These are phyloP conservation scores for Trogon melanurus DNA, from an alignment of 2,113 vertebrate species.

Conservation along the genomic window DNA sequence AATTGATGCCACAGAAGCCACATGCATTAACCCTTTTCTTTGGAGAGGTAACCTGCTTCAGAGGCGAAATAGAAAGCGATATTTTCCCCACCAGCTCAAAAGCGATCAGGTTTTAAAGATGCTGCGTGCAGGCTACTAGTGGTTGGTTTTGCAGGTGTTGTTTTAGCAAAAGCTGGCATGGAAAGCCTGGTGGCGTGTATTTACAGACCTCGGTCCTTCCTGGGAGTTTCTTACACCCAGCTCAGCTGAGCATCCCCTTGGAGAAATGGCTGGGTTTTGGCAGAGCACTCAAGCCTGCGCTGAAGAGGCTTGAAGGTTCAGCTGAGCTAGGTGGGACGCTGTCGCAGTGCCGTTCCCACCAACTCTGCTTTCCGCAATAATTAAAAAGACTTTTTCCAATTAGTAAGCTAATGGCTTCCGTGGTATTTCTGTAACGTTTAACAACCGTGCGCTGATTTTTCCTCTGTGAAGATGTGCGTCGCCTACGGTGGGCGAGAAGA, in stretches of 20 bases:
- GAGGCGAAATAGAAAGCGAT: neutral
- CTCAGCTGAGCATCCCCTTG: neutral
- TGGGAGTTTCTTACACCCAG: neutral
- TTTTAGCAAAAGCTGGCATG: neutral
- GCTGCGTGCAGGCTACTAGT: neutral
- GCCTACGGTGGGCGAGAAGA: neutral
- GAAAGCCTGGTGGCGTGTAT: neutral
- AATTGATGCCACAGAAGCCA: slow-evolving; percentile 74
- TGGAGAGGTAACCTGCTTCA: neutral
- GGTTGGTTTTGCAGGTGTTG: neutral
- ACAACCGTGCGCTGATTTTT: neutral
- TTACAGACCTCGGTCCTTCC: neutral
- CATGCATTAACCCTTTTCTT: neutral
- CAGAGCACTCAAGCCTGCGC: neutral
- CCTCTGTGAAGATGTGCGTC: neutral
- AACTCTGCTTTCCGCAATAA: slow-evolving; percentile 27
- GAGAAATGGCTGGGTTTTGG: neutral
- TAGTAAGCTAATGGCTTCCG: neutral
- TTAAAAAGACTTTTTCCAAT: slow-evolving; percentile 11
- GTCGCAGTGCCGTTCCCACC: neutral
- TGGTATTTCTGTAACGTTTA: neutral
- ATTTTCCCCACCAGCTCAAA: neutral
- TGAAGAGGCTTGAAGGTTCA: neutral
- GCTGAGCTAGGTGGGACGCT: neutral
- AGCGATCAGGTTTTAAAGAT: neutral